Percentiles rank a stretch among this genome's conserved stretches.
phyloP scores from a whole-genome alignment of 2,888 invertebrate genomes.

The Ectemnius lituratus region DNA sequence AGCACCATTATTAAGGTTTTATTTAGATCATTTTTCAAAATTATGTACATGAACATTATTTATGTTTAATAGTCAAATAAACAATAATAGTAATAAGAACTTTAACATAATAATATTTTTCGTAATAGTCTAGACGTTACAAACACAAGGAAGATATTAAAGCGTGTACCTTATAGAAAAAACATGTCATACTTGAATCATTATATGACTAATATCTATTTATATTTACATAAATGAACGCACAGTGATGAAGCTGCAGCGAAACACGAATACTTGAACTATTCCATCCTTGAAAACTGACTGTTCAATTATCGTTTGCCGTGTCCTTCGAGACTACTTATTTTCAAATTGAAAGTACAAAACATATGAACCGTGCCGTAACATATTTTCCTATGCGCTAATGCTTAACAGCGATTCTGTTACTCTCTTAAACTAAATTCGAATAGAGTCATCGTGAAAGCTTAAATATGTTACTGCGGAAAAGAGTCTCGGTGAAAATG shows the following conservation, averaged over 20 bases:
- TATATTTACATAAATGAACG: slow-evolving; percentile 61
- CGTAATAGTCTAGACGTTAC: slow-evolving; percentile 63
- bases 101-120: slow-evolving; percentile 66
- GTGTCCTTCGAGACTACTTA: slow-evolving; percentile 23
- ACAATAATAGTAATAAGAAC: slow-evolving; percentile 63
- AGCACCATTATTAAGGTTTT: slow-evolving; percentile 75
- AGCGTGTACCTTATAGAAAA: slow-evolving; percentile 60
- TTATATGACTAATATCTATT: slow-evolving; percentile 45
- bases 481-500: slow-evolving; percentile 23
- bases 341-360: slow-evolving; percentile 22
- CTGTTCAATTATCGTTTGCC: slow-evolving; percentile 1
- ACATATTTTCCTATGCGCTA: slow-evolving; percentile 3
- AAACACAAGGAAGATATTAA: slow-evolving; percentile 66
- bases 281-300: slow-evolving; percentile 46
- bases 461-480: slow-evolving; percentile 32
- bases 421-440: slow-evolving; percentile 23
- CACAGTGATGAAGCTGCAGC: slow-evolving; percentile 56
- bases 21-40: slow-evolving; percentile 70
- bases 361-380: slow-evolving; percentile 13
- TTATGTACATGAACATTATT: slow-evolving; percentile 73
- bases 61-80: slow-evolving; percentile 68
- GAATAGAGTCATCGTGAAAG: slow-evolving; percentile 27
- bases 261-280: slow-evolving; percentile 51
- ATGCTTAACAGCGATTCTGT: slow-evolving; percentile 2
- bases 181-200: slow-evolving; percentile 39